Evolutionary conservation across 2,888 invertebrate genomes (phyloP), one percentile per base, ranked within the genome.

Genomic region (Harpalus rufipes): DNA sequence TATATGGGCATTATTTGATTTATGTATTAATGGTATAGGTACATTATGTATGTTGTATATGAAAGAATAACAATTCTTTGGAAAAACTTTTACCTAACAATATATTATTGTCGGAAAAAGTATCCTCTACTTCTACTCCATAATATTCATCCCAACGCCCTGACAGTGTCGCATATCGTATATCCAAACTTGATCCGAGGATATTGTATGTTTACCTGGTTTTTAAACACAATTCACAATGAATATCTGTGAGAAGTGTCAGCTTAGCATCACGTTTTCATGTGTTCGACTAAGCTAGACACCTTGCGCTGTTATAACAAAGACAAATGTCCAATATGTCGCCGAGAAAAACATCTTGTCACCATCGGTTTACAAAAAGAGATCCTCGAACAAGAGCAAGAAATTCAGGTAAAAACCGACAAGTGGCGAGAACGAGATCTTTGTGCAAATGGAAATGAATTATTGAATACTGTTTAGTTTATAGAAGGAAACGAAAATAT

Each of bases 161-260:
- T 12, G 10, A 51, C 44, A 51, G 44, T 12, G 12, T 12, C 32
- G 5, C 8, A 51, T 8, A 44, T 44, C 44, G 10, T 7, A 44
- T 44, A 51, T 51, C 44, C 44, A 1, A 51, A 12, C 44, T 12
- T 51, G 44, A 51, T 51, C 44, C 44, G n/a, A 39, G 68, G 32
- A 68, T 63, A 14, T 18, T 14, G 72, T 44, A 41, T 68, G 39
- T 68, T 14, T 74, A 74, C 72, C 72, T 74, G 72, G 72, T 74
- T 74, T 72, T 74, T 44, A 74, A 74, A 74, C 72, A 74, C 72
- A 41, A 44, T 74, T 74, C 72, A 74, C 72, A 74, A 74, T 74
- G 72, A 74, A 74, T 44, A 74, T 74, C 8, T 74, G 44, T 44
- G 72, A 74, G 18, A 74, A 41, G n/a, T 74, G 72, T 74, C 72